Evolutionary conservation across 2,888 invertebrate genomes (phyloP).

Genomic region (Mermis nigrescens): DNA sequence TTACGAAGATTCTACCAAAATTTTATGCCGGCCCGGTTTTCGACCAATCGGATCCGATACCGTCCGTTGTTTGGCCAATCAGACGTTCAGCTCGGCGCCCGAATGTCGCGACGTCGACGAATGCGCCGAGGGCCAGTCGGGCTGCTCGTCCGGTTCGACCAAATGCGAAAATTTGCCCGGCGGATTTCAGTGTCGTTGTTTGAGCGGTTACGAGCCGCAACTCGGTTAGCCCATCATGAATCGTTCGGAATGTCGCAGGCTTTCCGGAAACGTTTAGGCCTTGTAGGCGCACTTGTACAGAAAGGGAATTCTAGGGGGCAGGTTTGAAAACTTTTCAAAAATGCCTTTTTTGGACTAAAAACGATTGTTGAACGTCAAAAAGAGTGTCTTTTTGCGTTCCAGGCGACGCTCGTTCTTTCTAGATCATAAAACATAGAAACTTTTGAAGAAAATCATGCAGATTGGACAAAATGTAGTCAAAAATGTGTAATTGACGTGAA

Average conservation of each 20-base stretch:
- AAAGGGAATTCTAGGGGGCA: too few species aligned
- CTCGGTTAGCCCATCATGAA: slow-evolving; percentile 19
- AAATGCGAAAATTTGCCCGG: slow-evolving; percentile 26
- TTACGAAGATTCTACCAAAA: slow-evolving; percentile 26
- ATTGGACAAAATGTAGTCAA: too few species aligned
- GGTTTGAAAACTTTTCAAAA: too few species aligned
- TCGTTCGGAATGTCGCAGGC: slow-evolving; percentile 12
- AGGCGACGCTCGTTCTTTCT: too few species aligned
- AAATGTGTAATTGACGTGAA: too few species aligned
- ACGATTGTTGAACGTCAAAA: too few species aligned
- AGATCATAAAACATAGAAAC: too few species aligned
- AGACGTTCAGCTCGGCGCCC: slow-evolving; percentile 19
- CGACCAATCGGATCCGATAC: slow-evolving; percentile 21
- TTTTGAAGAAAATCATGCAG: too few species aligned
- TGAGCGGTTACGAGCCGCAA: slow-evolving; percentile 26
- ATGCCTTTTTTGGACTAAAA: too few species aligned
- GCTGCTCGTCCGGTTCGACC: slow-evolving; percentile 23
- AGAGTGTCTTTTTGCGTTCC: too few species aligned
- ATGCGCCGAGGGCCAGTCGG: slow-evolving; percentile 22
- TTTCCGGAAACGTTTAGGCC: too few species aligned
- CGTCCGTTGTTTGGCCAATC: slow-evolving; percentile 27
- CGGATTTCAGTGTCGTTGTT: slow-evolving; percentile 28
- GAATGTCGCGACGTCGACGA: slow-evolving; percentile 24
- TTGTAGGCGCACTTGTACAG: too few species aligned
- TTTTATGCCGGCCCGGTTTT: slow-evolving; percentile 25